Base-by-base conservation (phyloP, 92 coral and sea anemone genomes). In the Umimayanthus chanpuru region DNA sequence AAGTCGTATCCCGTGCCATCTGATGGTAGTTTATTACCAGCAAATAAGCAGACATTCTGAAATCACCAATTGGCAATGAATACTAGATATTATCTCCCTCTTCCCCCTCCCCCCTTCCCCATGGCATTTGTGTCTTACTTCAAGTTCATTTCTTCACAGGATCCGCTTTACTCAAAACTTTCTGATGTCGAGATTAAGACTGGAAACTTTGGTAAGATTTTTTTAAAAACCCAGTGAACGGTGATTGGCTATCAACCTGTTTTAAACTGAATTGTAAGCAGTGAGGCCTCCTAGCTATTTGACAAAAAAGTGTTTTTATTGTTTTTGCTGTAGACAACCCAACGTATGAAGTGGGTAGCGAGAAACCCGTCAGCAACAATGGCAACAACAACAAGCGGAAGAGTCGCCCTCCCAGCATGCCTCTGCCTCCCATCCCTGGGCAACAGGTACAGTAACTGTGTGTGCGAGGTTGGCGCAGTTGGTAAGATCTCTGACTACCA, bases 131-230 rank as follows among this genome's bases (percentile, higher is more conserved):
- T 61, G 68, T 61, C 68, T 61, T 4, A 61, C 68, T 20, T 61
- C 26, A 18, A 18, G 68, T 1, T 61, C 5, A 23, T 76, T n/a
- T 41, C 16, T 21, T n/a, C 9, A 40, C 30, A 76, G 80, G 80
- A 76, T 76, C 80, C 58, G 55, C 29, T 76, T 4, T 76, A 76
- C 80, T 76, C 58, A 18, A 76, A 21, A 43, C 80, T 76, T 39
- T 44, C 47, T 18, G 53, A 39, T n/a, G 58, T 39, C 3, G 43
- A 43, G 25, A 23, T 18, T 3, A 18, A 9, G 21, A 9, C 44
- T 16, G 80, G 23, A 11, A 76, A 8, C 30, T 76, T 76, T 76
- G 80, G 80, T 76, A 76, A 76, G 80, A 32, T 32, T 32, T 76
- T 21, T 40, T 36, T 21, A 5, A 23, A 40, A 4, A 9, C 0